Base-by-base conservation (phyloP, 1,140 invertebrate genomes). In the Trialeurodes vaporariorum region DNA sequence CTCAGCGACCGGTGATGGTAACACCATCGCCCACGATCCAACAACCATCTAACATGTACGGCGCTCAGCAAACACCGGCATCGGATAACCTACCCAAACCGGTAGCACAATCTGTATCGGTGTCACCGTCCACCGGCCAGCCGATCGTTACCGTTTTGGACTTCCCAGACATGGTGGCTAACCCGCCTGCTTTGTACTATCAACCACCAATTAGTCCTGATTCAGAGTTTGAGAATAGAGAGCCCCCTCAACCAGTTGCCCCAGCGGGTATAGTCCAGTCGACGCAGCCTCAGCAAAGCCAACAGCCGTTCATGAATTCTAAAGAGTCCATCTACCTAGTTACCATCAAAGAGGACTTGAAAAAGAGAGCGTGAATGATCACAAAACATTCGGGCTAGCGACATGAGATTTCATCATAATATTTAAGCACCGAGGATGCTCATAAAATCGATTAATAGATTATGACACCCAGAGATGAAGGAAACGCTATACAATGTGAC, bases 211-310 rank as follows among this genome's bases (percentile, higher is more conserved):
- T 70, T 11, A 68, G 68, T 26, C 59, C 64, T 0, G 68, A 69
- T 23, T 65, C 67, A 11, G 73, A 74, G 58, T 67, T 73, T 9
- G 72, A 71, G 17, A 73, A 73, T 64, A 65, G 71, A 61, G 67
- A 67, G 21, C 71, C 72, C n/a, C 70, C 73, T 12, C 69, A 74
- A 63, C 72, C 71, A 0, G 68, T 74, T 2, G 61, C 70, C 25
- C 74, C 74, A 1, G 71, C 74, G 2, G 74, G 74, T 17, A 73
- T 75, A 26, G 73, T 75, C n/a, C 74, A 75, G 63, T 75, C 74
- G 5, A 65, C 74, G 9, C 68, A 69, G 49, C 74, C 74, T 1
- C 61, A 64, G 2, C 70, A 71, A 17, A 70, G 60, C 64, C 68
- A 73, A 2, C 67, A 70, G 27, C 34, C 70, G 26, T 75, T 75